A percentile compares a stretch with the other conserved stretches of the same genome.
These are phyloP conservation scores for Budorcas taxicolor DNA, from an alignment of 2,113 vertebrate genomes.

Conservation along the genomic window DNA sequence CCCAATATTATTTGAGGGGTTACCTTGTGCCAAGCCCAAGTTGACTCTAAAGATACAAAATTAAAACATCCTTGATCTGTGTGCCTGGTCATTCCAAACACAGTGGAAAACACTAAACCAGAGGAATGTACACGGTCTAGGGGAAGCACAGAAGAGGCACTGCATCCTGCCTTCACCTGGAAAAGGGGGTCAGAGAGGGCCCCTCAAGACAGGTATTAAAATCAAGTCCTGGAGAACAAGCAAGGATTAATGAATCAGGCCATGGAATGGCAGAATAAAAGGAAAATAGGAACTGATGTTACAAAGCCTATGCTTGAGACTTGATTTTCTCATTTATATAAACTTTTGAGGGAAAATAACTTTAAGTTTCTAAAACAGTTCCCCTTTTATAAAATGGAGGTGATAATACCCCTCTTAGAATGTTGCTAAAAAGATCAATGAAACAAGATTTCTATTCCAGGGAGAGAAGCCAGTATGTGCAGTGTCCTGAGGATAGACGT, in stretches of 20 bases:
- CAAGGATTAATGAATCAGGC: not conserved
- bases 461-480: not conserved
- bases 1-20: not conserved
- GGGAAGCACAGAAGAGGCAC: not conserved
- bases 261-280: not conserved
- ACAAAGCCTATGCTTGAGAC: not conserved
- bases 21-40: not conserved
- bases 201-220: not conserved
- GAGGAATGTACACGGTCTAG: not conserved
- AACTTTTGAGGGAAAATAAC: not conserved
- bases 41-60: not conserved
- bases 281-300: not conserved
- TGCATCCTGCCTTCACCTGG: too few relatives aligned
- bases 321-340: not conserved
- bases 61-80: not conserved
- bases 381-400: not conserved
- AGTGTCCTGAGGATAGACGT: not conserved
- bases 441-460: not conserved
- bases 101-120: not conserved
- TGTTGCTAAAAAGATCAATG: not conserved
- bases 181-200: not conserved
- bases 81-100: not conserved
- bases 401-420: not conserved
- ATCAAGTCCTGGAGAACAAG: not conserved
- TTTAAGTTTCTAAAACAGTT: not conserved